Evolutionary conservation across 2,113 vertebrate genomes (phyloP).

Genomic region (Eonycteris spelaea): DNA sequence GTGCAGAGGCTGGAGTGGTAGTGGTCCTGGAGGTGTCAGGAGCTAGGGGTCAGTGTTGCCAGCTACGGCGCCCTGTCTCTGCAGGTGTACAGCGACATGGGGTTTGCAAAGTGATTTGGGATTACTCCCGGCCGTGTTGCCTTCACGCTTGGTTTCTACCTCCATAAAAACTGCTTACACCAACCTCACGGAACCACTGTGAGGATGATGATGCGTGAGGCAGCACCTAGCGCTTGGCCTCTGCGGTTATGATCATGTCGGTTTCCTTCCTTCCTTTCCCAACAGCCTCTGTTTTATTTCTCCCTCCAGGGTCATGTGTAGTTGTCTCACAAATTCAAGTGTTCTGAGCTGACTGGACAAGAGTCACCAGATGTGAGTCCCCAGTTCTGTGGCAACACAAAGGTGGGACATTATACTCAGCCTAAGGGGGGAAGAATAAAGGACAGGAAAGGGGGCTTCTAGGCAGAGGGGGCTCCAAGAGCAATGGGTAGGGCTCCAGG

Average conservation of each 20-base stretch:
- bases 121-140: background rate
- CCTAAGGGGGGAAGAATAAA: too few species aligned
- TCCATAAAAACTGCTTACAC: background rate
- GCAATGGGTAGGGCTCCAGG: rapidly evolving
- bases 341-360: background rate
- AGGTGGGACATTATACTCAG: background rate
- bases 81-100: background rate
- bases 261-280: background rate
- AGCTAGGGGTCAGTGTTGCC: background rate
- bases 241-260: background rate
- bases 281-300: background rate
- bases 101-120: background rate
- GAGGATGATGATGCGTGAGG: background rate
- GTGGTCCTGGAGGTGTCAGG: background rate
- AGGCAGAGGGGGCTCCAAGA: background rate
- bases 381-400: background rate
- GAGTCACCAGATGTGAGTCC: background rate
- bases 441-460: background rate
- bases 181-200: rapidly evolving
- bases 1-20: background rate
- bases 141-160: background rate
- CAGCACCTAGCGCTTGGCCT: background rate
- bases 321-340: background rate
- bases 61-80: background rate
- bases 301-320: background rate